phyloP scores from a whole-genome alignment of 2,797 vertebrate genomes.

The Perodicticus potto region DNA sequence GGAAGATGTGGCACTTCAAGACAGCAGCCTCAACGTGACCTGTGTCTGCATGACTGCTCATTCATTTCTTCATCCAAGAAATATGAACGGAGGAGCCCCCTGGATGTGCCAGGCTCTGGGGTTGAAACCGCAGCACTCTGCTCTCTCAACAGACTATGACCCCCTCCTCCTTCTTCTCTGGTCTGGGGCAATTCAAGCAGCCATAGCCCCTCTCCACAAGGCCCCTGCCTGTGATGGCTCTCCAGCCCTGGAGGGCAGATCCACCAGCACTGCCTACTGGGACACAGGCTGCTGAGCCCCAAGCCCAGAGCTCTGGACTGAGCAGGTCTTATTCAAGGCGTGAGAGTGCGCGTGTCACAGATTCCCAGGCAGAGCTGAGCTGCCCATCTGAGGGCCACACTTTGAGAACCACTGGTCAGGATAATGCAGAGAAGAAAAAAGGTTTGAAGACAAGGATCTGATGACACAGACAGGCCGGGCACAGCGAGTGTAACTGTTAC shows the following conservation, averaged over 20 bases:
- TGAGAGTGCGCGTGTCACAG: background rate
- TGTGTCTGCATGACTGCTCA: fast-evolving
- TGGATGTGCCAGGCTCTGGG: background rate
- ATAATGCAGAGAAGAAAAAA: background rate
- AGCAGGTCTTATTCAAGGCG: fast-evolving
- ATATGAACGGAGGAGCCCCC: background rate
- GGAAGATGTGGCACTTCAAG: background rate
- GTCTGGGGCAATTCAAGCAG: background rate
- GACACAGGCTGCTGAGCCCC: background rate
- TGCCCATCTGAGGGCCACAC: background rate
- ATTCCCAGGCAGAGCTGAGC: background rate
- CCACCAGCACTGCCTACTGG: background rate
- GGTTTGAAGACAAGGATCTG: background rate
- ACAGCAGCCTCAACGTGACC: background rate
- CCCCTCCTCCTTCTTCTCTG: background rate
- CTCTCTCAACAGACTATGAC: no score
- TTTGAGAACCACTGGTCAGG: background rate
- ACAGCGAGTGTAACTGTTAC: background rate
- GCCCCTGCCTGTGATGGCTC: background rate
- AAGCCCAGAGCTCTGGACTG: background rate
- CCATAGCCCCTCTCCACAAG: background rate
- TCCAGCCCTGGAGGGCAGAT: background rate
- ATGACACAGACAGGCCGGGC: background rate
- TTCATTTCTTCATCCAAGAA: background rate
- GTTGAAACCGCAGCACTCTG: fast-evolving